Percentiles rank a stretch among this genome's conserved stretches.
Evolutionary conservation across 2,888 invertebrate species (phyloP).

Genomic region (Luperina testacea): DNA sequence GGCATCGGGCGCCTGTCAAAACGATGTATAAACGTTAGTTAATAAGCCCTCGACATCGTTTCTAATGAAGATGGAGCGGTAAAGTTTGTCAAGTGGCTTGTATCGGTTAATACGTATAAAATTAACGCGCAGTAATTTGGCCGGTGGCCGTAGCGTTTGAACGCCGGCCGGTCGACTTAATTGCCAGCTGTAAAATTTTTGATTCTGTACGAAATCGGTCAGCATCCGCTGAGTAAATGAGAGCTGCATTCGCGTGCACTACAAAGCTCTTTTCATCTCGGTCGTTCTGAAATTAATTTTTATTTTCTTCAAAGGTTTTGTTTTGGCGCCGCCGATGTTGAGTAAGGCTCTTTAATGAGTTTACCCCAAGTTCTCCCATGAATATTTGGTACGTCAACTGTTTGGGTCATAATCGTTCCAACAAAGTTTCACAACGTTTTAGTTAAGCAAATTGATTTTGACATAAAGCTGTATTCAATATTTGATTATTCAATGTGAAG

Average conservation of each 20-base stretch:
- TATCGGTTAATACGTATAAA: slow-evolving; percentile 68
- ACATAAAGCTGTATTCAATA: slow-evolving; percentile 32
- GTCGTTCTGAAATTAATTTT: slow-evolving; percentile 63
- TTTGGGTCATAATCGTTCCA: slow-evolving; percentile 42
- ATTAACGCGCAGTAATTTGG: slow-evolving; percentile 72
- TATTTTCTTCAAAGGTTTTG: slow-evolving; percentile 70
- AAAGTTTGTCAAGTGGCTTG: slow-evolving; percentile 62
- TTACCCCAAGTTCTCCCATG: slow-evolving; percentile 48
- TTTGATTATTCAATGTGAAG: slow-evolving; percentile 13
- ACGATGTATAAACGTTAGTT: slow-evolving; percentile 66
- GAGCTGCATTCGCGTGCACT: slow-evolving; percentile 69
- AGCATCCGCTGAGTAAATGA: slow-evolving; percentile 73
- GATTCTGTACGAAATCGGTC: slow-evolving; percentile 77
- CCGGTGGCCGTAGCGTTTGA: slow-evolving; percentile 65
- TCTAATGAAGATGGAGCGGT: slow-evolving; percentile 74
- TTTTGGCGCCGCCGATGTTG: slow-evolving; percentile 62
- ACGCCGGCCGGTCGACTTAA: slow-evolving; percentile 71
- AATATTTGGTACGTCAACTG: slow-evolving; percentile 43
- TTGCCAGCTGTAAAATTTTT: slow-evolving; percentile 78
- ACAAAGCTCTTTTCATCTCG: slow-evolving; percentile 73
- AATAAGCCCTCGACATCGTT: slow-evolving; percentile 70
- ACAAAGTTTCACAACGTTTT: slow-evolving; percentile 28
- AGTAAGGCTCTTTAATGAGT: slow-evolving; percentile 69
- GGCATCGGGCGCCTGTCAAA: slow-evolving; percentile 66
- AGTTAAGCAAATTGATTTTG: slow-evolving; percentile 24